These are phyloP conservation scores for Trypoxylon attenuatum DNA, from an alignment of 2,888 invertebrate species.

Conservation along the genomic window DNA sequence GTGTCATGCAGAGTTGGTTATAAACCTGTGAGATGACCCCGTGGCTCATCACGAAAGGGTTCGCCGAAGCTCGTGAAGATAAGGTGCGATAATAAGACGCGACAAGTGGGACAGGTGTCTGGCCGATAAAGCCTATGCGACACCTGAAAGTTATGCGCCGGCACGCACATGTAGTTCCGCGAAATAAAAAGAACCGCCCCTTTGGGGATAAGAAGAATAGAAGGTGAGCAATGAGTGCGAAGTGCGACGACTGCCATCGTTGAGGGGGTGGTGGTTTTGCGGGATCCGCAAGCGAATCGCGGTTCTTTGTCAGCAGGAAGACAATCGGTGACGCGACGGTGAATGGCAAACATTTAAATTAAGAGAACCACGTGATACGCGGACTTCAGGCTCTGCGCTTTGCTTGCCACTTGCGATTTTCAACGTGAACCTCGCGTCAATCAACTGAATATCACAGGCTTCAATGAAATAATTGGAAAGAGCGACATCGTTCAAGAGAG, in stretches of 20 bases:
- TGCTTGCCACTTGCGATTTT: background rate
- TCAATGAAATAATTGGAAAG: too few relatives aligned
- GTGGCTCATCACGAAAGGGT: constrained; percentile 34
- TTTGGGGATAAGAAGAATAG: background rate
- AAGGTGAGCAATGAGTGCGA: constrained; percentile 2
- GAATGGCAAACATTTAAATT: constrained; percentile 44
- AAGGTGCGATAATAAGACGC: constrained; percentile 64
- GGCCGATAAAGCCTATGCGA: constrained; percentile 66
- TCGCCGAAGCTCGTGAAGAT: constrained; percentile 52
- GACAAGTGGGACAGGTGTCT: constrained; percentile 72
- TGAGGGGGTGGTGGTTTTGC: too few relatives aligned
- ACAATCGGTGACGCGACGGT: constrained; percentile 44
- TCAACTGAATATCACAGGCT: too few relatives aligned
- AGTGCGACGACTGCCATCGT: background rate
- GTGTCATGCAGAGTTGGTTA: too few relatives aligned
- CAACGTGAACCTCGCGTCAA: background rate
- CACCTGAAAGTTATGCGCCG: constrained; percentile 69
- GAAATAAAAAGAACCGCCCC: constrained; percentile 52
- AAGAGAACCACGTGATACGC: background rate
- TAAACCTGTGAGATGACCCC: background rate
- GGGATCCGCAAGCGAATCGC: constrained; percentile 1
- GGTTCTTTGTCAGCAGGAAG: constrained; percentile 53
- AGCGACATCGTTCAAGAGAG: too few relatives aligned
- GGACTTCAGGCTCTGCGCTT: constrained; percentile 2
- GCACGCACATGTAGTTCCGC: constrained; percentile 67